Evolutionary conservation across 1,140 invertebrate genomes (phyloP).

Genomic region (Drosophila melanogaster): DNA sequence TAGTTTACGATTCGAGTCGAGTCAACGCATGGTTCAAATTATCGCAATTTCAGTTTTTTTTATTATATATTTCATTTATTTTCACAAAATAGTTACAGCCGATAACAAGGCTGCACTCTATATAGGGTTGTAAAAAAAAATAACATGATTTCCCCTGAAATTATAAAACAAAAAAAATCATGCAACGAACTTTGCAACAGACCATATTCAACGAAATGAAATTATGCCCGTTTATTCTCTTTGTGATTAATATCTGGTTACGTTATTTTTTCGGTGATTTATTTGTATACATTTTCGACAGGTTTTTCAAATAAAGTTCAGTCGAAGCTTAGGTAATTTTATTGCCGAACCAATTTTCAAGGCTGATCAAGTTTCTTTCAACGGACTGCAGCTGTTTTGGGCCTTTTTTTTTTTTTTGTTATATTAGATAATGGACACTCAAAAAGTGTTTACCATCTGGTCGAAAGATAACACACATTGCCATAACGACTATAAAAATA

Average conservation of each 20-base stretch:
- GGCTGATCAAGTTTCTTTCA: slow-evolving; percentile 49
- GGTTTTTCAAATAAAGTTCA: slow-evolving; percentile 17
- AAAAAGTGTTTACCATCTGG: slow-evolving; percentile 64
- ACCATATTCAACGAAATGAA: slow-evolving; percentile 17
- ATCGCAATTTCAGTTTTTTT: slow-evolving; percentile 67
- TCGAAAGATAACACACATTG: slow-evolving; percentile 59
- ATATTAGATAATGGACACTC: slow-evolving; percentile 61
- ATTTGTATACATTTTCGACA: slow-evolving; percentile 4
- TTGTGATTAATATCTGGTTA: slow-evolving; percentile 33
- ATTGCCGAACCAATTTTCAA: slow-evolving; percentile 25
- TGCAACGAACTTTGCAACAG: slow-evolving; percentile 2
- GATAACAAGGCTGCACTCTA: slow-evolving; percentile 39
- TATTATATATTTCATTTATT: slow-evolving; percentile 39
- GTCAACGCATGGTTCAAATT: slow-evolving; percentile 67
- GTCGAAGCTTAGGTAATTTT: slow-evolving; percentile 2
- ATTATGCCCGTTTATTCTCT: slow-evolving; percentile 11
- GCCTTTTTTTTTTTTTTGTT: background rate
- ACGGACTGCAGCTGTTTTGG: slow-evolving; percentile 64
- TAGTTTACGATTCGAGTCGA: slow-evolving; percentile 28
- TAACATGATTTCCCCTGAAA: slow-evolving; percentile 10
- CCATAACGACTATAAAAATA: slow-evolving; percentile 38
- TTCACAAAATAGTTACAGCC: slow-evolving; percentile 56
- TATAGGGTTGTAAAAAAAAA: slow-evolving; percentile 51
- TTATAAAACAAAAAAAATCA: slow-evolving; percentile 22
- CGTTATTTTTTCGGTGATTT: slow-evolving; percentile 13